Percentiles rank a stretch among this genome's conserved stretches.
These are phyloP conservation scores for Galeopsomyia nigrocyanea DNA, from an alignment of 2,888 invertebrate genomes.

Conservation along the genomic window DNA sequence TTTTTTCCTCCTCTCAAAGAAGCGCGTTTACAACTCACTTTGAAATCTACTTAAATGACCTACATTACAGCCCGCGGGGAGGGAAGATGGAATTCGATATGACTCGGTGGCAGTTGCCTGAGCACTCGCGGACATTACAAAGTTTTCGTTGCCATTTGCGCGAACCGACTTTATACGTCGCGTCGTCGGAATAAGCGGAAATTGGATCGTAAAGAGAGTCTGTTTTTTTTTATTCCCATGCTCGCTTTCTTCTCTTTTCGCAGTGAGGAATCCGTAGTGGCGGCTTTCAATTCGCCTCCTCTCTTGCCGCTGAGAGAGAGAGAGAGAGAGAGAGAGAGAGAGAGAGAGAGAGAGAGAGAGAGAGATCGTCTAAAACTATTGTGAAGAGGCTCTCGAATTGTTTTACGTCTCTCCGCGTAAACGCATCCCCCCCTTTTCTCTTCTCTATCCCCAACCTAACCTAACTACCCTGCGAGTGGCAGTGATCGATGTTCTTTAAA, in stretches of 20 bases:
- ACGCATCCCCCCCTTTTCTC: not conserved
- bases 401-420: slow-evolving; percentile 31
- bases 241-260: slow-evolving; percentile 7
- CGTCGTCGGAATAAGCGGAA: slow-evolving; percentile 42
- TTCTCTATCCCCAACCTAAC: not conserved
- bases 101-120: slow-evolving; percentile 26
- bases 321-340: too few species aligned
- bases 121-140: slow-evolving; percentile 41
- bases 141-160: slow-evolving; percentile 47
- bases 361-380: slow-evolving; percentile 33
- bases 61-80: not conserved
- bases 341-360: too few species aligned
- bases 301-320: slow-evolving; percentile 16
- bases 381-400: slow-evolving; percentile 36
- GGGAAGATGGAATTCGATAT: slow-evolving; percentile 46
- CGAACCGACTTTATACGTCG: slow-evolving; percentile 44
- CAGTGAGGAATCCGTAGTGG: slow-evolving; percentile 31
- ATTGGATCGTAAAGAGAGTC: slow-evolving; percentile 52
- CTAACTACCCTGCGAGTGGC: not conserved
- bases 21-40: slow-evolving; percentile 40
- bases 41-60: slow-evolving; percentile 45
- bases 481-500: slow-evolving; percentile 19
- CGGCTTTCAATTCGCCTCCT: slow-evolving; percentile 38
- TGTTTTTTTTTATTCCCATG: slow-evolving; percentile 15
- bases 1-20: slow-evolving; percentile 11